A percentile compares a stretch with the other conserved stretches of the same genome.
phyloP scores from a whole-genome alignment of 2,888 invertebrate genomes.

The Leptura quadrifasciata region DNA sequence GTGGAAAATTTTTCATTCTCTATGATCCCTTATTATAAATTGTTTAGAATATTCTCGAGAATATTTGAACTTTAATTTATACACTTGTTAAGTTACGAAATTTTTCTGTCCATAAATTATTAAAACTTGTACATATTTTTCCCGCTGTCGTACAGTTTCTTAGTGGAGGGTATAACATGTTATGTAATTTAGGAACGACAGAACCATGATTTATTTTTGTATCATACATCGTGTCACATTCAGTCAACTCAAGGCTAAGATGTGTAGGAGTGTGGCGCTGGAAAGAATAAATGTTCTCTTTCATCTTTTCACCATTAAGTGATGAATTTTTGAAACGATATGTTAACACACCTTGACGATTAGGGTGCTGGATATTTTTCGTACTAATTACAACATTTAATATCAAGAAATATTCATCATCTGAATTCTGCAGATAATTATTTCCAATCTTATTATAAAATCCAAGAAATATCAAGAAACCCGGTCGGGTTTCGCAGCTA shows the following conservation, averaged over 20 bases:
- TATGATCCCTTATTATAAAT: background rate
- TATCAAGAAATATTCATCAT: too few species aligned
- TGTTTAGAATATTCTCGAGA: background rate
- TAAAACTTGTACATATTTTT: background rate
- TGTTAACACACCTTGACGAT: too few species aligned
- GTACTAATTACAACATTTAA: too few species aligned
- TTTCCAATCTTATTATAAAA: too few species aligned
- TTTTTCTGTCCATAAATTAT: background rate
- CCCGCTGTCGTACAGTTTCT: background rate
- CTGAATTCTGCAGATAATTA: too few species aligned
- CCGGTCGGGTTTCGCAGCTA: too few species aligned
- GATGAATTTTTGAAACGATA: too few species aligned
- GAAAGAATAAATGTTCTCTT: background rate
- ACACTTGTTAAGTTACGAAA: background rate
- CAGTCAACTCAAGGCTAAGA: background rate
- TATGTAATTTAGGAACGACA: slow-evolving; percentile 3
- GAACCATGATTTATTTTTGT: slow-evolving; percentile 1
- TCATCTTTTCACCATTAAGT: background rate
- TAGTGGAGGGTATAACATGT: background rate
- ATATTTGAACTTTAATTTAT: background rate
- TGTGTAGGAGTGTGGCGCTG: background rate
- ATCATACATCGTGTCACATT: background rate
- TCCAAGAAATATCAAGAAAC: too few species aligned
- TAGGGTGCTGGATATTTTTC: too few species aligned
- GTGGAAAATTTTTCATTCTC: background rate